phyloP scores from a whole-genome alignment of 1,140 invertebrate species.

The Armadillidium nasatum region DNA sequence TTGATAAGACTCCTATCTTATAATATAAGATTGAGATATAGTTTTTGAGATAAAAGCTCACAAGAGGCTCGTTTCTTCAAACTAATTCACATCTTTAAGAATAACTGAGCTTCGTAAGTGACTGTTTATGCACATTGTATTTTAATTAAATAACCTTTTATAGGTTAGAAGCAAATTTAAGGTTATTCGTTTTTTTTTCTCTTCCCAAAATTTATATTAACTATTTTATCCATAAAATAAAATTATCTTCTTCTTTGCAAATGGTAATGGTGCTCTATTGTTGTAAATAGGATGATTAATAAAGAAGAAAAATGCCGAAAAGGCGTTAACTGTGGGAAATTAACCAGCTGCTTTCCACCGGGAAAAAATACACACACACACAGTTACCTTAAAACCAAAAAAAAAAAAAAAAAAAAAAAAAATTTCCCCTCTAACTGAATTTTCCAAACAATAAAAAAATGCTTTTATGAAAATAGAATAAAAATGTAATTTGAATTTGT shows the following conservation, averaged over 20 bases:
- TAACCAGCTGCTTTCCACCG: neutral
- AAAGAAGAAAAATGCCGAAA: neutral
- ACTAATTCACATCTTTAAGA: too few relatives aligned
- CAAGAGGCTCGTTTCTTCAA: too few relatives aligned
- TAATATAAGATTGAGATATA: too few relatives aligned
- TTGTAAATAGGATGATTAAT: neutral
- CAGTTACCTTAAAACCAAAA: neutral
- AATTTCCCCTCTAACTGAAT: too few relatives aligned
- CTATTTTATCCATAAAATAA: neutral
- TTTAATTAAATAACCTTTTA: neutral
- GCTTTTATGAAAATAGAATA: neutral
- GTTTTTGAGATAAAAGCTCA: too few relatives aligned
- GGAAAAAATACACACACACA: neutral
- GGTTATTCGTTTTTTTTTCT: neutral
- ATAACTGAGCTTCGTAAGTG: too few relatives aligned
- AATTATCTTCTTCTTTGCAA: neutral
- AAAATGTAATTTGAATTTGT: neutral
- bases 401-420: too few relatives aligned
- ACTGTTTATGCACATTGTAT: neutral
- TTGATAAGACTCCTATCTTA: too few relatives aligned
- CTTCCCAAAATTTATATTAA: neutral
- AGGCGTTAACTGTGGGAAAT: neutral
- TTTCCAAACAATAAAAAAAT: too few relatives aligned
- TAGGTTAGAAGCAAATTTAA: neutral
- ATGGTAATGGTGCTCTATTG: slow-evolving; percentile 10